These are phyloP conservation scores for Heterodera carotae DNA, from an alignment of 1,140 invertebrate species.

Conservation along the genomic window DNA sequence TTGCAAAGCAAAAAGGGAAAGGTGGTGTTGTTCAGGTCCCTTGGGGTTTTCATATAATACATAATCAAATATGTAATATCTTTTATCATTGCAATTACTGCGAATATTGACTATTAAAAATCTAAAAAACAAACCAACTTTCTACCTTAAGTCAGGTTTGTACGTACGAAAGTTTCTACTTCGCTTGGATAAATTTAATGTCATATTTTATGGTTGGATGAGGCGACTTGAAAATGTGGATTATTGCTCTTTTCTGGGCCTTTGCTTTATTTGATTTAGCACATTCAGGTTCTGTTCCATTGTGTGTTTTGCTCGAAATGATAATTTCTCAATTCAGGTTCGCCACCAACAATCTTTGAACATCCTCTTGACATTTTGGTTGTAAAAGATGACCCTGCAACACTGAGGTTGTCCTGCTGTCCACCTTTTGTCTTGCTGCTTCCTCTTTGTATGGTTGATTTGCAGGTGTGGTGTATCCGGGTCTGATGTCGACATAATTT, in stretches of 20 bases:
- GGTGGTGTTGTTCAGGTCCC: background rate
- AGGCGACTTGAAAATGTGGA: background rate
- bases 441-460: too few relatives aligned
- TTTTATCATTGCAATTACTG: too few relatives aligned
- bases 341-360: slow-evolving; percentile 43
- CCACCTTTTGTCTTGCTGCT: background rate
- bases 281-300: background rate
- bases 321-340: slow-evolving; percentile 22
- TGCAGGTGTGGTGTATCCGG: slow-evolving; percentile 36
- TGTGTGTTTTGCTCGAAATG: background rate
- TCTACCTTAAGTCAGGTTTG: too few relatives aligned
- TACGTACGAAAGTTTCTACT: too few relatives aligned
- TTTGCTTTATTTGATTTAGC: background rate
- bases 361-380: slow-evolving; percentile 53
- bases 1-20: background rate
- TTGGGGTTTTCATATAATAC: too few relatives aligned
- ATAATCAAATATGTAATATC: too few relatives aligned
- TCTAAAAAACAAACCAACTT: too few relatives aligned
- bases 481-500: slow-evolving; percentile 48
- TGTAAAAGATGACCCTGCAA: slow-evolving; percentile 48
- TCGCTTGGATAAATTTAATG: too few relatives aligned
- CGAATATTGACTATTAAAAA: too few relatives aligned
- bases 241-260: background rate
- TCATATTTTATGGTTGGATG: background rate
- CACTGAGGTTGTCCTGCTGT: slow-evolving; percentile 24